Percentiles rank a stretch among this genome's conserved stretches.
Conservation (phyloP, 2,797 vertebrate genomes). For the Cichlasoma orientale region DNA sequence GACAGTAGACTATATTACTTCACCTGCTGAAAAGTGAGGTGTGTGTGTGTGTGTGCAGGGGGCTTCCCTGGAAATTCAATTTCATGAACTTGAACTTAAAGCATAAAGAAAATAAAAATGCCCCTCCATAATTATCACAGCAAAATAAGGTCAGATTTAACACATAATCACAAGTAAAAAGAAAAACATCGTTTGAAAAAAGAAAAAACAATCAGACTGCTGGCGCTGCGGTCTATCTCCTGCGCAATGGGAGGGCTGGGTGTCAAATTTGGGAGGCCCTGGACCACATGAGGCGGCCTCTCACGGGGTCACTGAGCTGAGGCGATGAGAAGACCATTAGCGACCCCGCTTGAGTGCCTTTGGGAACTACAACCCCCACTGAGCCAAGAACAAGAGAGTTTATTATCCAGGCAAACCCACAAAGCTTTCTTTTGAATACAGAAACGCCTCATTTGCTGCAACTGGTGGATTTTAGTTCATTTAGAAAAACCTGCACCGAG, state of each 20-base stretch:
- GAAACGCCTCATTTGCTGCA: conserved; percentile 53
- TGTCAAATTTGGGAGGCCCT: conserved; percentile 40
- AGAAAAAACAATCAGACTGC: background rate
- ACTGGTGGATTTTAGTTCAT: conserved; percentile 20
- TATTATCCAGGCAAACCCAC: conserved; percentile 39
- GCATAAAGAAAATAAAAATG: background rate
- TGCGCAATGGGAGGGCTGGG: conserved; percentile 29
- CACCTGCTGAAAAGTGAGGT: conserved; percentile 25
- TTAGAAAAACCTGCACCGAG: conserved; percentile 21
- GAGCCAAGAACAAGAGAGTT: conserved; percentile 39
- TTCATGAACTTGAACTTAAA: background rate
- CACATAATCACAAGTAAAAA: background rate
- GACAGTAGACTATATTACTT: conserved; percentile 36
- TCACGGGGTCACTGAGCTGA: conserved; percentile 49
- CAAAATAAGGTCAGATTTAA: conserved; percentile 10
- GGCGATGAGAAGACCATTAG: conserved; percentile 72
- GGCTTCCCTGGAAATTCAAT: conserved; percentile 14
- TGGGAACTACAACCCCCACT: conserved; percentile 65
- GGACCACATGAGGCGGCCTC: conserved; percentile 30
- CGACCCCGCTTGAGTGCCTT: conserved; percentile 72
- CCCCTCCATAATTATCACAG: background rate
- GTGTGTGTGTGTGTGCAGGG: background rate
- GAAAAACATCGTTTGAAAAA: background rate
- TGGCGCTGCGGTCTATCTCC: conserved; percentile 14
- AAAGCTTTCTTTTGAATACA: conserved; percentile 30